Evolutionary conservation across 2,113 vertebrate species (phyloP).

Genomic region (Zonotrichia leucophrys): DNA sequence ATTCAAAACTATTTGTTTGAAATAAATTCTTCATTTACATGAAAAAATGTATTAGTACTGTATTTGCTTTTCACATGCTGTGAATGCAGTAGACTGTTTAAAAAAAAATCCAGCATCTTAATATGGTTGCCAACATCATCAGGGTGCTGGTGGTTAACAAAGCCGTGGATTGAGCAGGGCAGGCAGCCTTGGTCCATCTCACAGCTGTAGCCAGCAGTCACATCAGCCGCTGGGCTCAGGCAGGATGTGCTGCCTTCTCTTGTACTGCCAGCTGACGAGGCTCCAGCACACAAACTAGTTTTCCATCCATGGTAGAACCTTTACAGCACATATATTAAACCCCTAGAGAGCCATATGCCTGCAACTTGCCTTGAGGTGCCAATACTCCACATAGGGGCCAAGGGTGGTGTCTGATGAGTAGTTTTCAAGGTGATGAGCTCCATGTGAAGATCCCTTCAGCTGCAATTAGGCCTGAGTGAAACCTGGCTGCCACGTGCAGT

Average conservation of each 20-base stretch:
- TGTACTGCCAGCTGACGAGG: background rate
- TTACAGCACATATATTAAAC: background rate
- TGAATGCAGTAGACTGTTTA: background rate
- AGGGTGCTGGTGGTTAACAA: background rate
- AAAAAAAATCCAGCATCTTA: background rate
- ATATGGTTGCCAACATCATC: background rate
- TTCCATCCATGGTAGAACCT: background rate
- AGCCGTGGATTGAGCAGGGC: background rate
- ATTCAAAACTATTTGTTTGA: background rate
- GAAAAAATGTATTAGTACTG: background rate
- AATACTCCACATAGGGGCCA: background rate
- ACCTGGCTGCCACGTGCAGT: background rate
- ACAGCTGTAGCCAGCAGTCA: fast-evolving
- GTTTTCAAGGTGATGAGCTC: background rate
- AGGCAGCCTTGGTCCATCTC: background rate
- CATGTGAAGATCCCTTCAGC: background rate
- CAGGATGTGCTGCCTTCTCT: background rate
- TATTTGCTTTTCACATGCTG: background rate
- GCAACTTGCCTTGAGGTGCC: background rate
- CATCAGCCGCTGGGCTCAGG: background rate
- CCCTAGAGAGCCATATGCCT: background rate
- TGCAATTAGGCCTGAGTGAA: background rate
- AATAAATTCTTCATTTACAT: slow-evolving; percentile 14
- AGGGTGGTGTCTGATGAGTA: background rate
- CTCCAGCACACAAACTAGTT: background rate